These are phyloP conservation scores for Hartigia nigra DNA, from an alignment of 2,888 invertebrate genomes.

Conservation along the genomic window DNA sequence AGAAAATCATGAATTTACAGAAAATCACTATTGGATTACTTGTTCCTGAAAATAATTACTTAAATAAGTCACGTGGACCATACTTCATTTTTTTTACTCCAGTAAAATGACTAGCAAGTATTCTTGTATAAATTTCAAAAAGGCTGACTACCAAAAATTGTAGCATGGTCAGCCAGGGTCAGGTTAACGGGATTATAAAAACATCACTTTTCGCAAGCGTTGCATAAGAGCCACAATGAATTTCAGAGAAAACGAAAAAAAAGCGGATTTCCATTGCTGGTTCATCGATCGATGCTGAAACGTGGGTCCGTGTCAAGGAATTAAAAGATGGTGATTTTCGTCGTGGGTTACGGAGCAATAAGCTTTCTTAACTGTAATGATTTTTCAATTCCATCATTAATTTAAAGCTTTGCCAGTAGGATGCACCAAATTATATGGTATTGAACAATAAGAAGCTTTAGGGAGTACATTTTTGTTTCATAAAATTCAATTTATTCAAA, in stretches of 20 bases:
- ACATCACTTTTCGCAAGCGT: background rate
- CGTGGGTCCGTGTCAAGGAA: no score
- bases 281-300: no score
- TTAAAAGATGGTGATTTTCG: background rate
- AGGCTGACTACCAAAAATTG: no score
- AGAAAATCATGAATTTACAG: background rate
- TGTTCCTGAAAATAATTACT: background rate
- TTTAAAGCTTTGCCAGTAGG: background rate
- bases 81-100: background rate
- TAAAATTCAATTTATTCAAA: background rate
- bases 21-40: no score
- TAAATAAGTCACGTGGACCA: background rate
- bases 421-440: background rate
- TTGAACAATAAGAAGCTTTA: background rate
- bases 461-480: no score
- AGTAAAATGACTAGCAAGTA: background rate
- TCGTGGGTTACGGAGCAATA: background rate
- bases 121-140: background rate
- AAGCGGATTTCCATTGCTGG: background rate
- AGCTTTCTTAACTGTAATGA: background rate
- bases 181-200: background rate
- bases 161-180: background rate
- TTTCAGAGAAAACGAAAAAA: background rate
- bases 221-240: background rate
- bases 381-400: background rate